phyloP scores from a whole-genome alignment of 2,888 invertebrate genomes.

The Agonopterix subpropinquella region DNA sequence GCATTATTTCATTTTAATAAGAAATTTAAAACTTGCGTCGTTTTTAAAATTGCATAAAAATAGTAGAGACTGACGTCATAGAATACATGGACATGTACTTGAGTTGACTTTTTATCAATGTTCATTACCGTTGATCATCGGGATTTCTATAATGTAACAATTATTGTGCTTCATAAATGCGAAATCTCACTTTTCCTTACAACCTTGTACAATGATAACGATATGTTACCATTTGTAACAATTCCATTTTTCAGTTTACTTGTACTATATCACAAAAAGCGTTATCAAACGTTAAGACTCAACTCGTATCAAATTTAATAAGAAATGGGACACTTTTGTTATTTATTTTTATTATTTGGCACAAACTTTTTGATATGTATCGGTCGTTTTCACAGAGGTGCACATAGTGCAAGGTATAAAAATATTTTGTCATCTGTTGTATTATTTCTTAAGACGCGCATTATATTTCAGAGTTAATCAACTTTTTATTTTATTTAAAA shows the following conservation, averaged over 20 bases:
- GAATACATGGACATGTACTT: not conserved
- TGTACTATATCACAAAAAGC: conserved; percentile 21
- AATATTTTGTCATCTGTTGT: conserved; percentile 19
- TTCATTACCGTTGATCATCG: not conserved
- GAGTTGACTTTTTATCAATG: not conserved
- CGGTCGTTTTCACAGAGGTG: conserved; percentile 11
- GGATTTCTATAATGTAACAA: not conserved
- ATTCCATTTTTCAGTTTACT: conserved; percentile 14
- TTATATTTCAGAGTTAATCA: not conserved
- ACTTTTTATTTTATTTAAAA: conserved; percentile 6
- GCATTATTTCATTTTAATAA: conserved; percentile 8
- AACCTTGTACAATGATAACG: conserved; percentile 25
- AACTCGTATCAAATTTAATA: too few species aligned
- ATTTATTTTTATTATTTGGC: conserved; percentile 42
- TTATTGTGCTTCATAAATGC: not conserved
- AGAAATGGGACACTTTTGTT: conserved; percentile 45
- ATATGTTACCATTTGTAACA: conserved; percentile 10
- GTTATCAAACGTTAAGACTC: conserved; percentile 9
- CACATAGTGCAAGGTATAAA: conserved; percentile 29
- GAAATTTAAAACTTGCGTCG: not conserved
- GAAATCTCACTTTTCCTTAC: conserved; percentile 16
- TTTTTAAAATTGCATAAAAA: conserved; percentile 7
- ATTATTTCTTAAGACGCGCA: not conserved
- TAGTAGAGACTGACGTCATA: conserved; percentile 3
- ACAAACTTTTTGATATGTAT: conserved; percentile 57